Evolutionary conservation across 2,113 vertebrate species (phyloP), one percentile per base, ranked within the genome.

Genomic region (Hyla sarda): DNA sequence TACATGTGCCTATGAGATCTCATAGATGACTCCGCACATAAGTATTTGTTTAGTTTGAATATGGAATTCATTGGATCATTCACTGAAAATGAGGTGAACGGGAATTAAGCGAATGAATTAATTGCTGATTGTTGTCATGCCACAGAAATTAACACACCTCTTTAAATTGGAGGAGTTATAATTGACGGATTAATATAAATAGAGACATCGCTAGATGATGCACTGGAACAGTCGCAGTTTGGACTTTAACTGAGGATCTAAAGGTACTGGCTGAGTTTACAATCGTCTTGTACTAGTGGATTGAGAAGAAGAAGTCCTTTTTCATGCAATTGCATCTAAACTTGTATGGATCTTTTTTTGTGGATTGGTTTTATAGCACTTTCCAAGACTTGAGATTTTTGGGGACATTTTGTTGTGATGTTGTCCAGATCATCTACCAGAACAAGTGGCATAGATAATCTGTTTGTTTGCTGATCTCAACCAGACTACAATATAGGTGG

Each of bases 131-230:
- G 32, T 71, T 73, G 50, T 28, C 76, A 86, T 86, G 13, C 84
- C 76, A 86, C n/a, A 80, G 65, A 56, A 45, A 72, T 73, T 52
- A 76, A 54, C 77, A 86, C 65, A 73, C 65, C 77, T 58, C 25
- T n/a, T 1, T 32, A 72, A 80, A 58, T 81, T 47, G 72, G n/a
- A 56, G 48, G 62, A 86, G 16, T 41, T n/a, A 37, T 50, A 54
- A 85, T 69, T 65, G 45, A 28, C 23, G 25, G 14, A 81, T 41
- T 67, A 56, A 81, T 86, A 86, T 86, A 86, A 86, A 86, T 85
- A 85, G 60, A 21, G 28, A 14, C 56, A 16, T 48, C 19, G 48
- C 34, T 17, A 21, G 10, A 76, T 52, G 21, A 19, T 21, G 9
- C 5, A 65, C 72, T 45, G 19, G 17, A 21, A 56, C 16, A 45